A percentile compares a stretch with the other conserved stretches of the same genome.
These are phyloP conservation scores for Odontomachus brunneus DNA, from an alignment of 1,140 invertebrate genomes.

Conservation along the genomic window DNA sequence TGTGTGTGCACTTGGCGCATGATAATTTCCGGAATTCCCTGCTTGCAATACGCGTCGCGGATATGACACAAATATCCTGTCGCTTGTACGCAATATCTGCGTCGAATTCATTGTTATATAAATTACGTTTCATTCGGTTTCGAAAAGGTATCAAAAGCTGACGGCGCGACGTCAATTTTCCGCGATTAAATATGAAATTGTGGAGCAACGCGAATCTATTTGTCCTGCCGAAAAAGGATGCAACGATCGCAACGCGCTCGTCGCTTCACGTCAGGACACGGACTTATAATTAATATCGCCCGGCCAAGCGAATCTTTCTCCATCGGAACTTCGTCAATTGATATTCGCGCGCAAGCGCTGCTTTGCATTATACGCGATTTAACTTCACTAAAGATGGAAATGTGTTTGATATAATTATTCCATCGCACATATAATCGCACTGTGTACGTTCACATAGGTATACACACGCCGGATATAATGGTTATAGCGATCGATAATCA, in stretches of 20 bases:
- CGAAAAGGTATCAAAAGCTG: neutral
- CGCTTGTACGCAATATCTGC: neutral
- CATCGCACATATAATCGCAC: too few species aligned
- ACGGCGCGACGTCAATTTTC: constrained; percentile 1
- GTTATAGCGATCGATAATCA: neutral
- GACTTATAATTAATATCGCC: constrained; percentile 1
- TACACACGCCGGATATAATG: neutral
- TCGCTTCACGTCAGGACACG: neutral
- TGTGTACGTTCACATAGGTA: neutral
- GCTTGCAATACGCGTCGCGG: neutral
- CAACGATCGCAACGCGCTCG: neutral
- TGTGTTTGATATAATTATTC: neutral
- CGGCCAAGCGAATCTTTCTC: neutral
- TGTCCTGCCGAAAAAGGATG: neutral
- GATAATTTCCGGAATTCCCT: constrained; percentile 9
- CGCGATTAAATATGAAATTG: constrained; percentile 5
- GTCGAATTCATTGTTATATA: neutral
- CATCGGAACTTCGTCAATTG: neutral
- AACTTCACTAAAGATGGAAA: constrained; percentile 15
- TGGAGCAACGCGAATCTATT: neutral
- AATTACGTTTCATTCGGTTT: neutral
- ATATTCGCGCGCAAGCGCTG: neutral
- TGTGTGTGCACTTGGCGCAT: neutral
- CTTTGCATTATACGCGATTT: neutral
- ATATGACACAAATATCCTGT: constrained; percentile 15